Conservation (phyloP, 2,113 vertebrate genomes). For the Coracopsis vasa region DNA sequence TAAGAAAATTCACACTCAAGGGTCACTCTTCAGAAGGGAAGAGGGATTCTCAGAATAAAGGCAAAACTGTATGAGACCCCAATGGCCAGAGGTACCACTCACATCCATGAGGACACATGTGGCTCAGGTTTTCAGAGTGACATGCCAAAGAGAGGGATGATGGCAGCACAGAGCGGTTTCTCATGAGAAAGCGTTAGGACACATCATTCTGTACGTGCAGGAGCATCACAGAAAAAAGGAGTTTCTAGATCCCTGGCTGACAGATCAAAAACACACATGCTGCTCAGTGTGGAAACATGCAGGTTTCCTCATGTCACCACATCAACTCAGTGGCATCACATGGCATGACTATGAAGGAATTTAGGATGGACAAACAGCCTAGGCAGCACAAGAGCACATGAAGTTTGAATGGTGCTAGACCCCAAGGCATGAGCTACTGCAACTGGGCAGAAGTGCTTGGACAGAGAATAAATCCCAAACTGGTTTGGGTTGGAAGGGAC, state of each 20-base stretch:
- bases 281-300: fast-evolving
- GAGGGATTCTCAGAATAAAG: fast-evolving
- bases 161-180: not conserved
- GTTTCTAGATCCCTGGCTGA: not conserved
- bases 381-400: fast-evolving
- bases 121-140: not conserved
- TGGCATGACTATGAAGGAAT: fast-evolving
- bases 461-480: not conserved
- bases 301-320: not conserved
- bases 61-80: not conserved
- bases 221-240: fast-evolving
- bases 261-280: fast-evolving
- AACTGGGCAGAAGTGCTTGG: not conserved
- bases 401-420: fast-evolving
- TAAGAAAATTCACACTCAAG: not conserved
- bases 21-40: not conserved
- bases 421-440: not conserved
- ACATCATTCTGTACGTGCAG: not conserved
- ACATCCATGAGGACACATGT: fast-evolving
- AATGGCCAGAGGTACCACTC: not conserved
- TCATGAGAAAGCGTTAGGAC: fast-evolving
- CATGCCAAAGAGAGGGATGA: not conserved
- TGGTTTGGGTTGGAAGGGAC: not conserved
- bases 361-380: fast-evolving
- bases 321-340: fast-evolving